Evolutionary conservation across 1,140 invertebrate species (phyloP).

Genomic region (Caenorhabditis latens): DNA sequence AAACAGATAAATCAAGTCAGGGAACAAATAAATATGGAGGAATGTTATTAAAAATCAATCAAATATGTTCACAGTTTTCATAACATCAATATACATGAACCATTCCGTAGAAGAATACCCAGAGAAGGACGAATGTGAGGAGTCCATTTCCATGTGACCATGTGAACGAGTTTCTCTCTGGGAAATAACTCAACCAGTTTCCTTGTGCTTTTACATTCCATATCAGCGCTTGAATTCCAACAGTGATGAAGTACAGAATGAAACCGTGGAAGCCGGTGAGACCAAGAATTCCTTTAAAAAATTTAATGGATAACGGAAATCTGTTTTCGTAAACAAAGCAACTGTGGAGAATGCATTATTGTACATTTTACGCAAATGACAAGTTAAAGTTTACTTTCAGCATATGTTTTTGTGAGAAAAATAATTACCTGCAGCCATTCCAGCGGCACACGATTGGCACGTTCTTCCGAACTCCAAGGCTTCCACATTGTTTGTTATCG

Average conservation of each 20-base stretch:
- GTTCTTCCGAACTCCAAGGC: constrained; percentile 66
- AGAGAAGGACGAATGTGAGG: constrained; percentile 79
- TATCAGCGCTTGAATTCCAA: constrained; percentile 65
- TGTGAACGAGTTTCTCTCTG: constrained; percentile 60
- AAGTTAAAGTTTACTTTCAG: not conserved
- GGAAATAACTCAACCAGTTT: constrained; percentile 65
- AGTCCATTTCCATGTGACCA: constrained; percentile 77
- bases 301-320: no score
- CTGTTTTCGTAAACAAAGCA: no score
- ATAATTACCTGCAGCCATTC: constrained; percentile 64
- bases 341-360: no score
- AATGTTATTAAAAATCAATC: not conserved
- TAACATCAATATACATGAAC: constrained; percentile 78
- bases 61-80: not conserved
- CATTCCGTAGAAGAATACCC: constrained; percentile 79
- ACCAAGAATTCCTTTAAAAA: constrained; percentile 64
- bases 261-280: constrained; percentile 68
- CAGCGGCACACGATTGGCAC: constrained; percentile 67
- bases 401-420: not conserved
- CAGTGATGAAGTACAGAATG: constrained; percentile 67
- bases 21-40: not conserved
- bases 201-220: constrained; percentile 67
- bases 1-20: not conserved
- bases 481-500: constrained; percentile 64
- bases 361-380: no score